Evolutionary conservation across 2,113 vertebrate species (phyloP), one percentile per base, ranked within the genome.

Genomic region (Micronycteris hirsuta): DNA sequence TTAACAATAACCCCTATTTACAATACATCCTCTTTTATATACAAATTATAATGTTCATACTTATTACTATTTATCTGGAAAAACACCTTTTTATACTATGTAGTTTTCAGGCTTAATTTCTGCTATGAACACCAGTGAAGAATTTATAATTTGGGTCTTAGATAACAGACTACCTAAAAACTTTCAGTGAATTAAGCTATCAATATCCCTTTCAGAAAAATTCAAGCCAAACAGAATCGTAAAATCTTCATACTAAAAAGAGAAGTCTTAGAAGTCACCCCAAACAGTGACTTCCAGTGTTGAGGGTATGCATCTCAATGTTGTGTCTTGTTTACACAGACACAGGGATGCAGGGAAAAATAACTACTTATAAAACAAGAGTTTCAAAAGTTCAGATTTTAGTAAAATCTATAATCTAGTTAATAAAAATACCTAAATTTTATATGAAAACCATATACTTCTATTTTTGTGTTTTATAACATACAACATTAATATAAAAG

Each of bases 191-290:
- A 56, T 61, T 76, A 89, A 71, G 82, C 45, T 96, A 86, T 63
- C 41, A 83, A 31, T 41, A 91, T 56, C 54, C 41, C n/a, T 74
- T 95, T 80, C 47, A 87, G 41, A 89, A 94, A 91, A 85, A 58
- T 58, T 68, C 52, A 83, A 24, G 28, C 22, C 28, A 90, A 90
- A 86, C 1, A 93, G 58, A 89, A 89, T 76, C 31, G 77, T 1
- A 78, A 4, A 89, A 54, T 84, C 70, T 67, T 93, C 36, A 88
- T 8, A 89, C 9, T 86, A 52, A 93, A 93, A 87, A 91, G 83
- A 91, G 5, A 14, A 68, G 12, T 67, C 20, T 85, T 89, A 70
- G 4, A 47, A 82, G 31, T 65, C 33, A 86, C 16, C 49, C 43
- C 56, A 85, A 91, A 90, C 13, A 92, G 67, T 45, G 16, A 89